Evolutionary conservation across 2,888 invertebrate genomes (phyloP).

Genomic region (Thecocarcelia acutangulata): DNA sequence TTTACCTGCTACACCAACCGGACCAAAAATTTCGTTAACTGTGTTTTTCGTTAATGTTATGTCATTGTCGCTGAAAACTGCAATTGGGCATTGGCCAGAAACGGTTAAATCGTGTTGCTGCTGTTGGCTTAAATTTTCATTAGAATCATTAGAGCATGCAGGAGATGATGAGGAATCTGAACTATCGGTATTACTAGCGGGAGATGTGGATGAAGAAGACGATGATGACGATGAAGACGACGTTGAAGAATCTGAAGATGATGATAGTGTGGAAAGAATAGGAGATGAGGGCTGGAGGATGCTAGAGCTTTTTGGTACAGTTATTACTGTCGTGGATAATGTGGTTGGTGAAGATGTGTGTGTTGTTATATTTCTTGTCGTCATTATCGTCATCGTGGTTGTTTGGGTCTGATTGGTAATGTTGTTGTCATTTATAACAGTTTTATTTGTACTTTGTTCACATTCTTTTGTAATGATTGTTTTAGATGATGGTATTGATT

Average conservation of each 20-base stretch:
- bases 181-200: constrained; percentile 58
- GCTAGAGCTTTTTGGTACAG: constrained; percentile 34
- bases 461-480: constrained; percentile 55
- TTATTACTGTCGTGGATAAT: constrained; percentile 62
- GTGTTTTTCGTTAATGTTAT: constrained; percentile 78
- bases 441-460: constrained; percentile 72
- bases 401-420: constrained; percentile 53
- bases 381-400: constrained; percentile 4
- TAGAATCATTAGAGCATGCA: constrained; percentile 47
- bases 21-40: constrained; percentile 64
- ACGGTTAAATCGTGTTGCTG: constrained; percentile 45
- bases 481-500: background rate
- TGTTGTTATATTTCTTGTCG: constrained; percentile 32
- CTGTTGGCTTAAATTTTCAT: constrained; percentile 37
- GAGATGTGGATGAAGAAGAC: constrained; percentile 68
- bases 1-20: constrained; percentile 36
- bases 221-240: constrained; percentile 72
- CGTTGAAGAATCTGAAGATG: constrained; percentile 71
- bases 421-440: constrained; percentile 43
- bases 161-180: constrained; percentile 46
- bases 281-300: constrained; percentile 46
- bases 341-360: constrained; percentile 68
- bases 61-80: constrained; percentile 77
- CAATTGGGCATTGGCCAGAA: constrained; percentile 74
- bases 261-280: constrained; percentile 60